A percentile compares a stretch with the other conserved stretches of the same genome.
Conservation (phyloP, 2,888 invertebrate genomes). For the Elegia similella region DNA sequence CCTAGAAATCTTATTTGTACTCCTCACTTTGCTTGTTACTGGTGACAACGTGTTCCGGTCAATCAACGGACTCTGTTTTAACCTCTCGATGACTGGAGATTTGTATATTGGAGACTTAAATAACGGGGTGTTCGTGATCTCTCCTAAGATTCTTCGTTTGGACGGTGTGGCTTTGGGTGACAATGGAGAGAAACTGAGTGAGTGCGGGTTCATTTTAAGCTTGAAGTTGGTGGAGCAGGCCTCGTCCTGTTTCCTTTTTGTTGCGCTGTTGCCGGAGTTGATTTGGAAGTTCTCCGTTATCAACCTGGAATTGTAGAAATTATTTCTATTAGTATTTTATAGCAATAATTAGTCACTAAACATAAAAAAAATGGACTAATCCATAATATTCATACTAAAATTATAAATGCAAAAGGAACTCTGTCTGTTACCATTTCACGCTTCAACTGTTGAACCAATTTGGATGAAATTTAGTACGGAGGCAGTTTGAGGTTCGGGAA, state of each 20-base stretch:
- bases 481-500: no score
- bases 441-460: no score
- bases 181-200: slow-evolving; percentile 56
- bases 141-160: slow-evolving; percentile 62
- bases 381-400: no score
- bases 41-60: not conserved
- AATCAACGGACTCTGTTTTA: slow-evolving; percentile 34
- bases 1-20: slow-evolving; percentile 49
- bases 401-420: no score
- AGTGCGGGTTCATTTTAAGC: slow-evolving; percentile 65
- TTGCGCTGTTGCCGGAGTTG: slow-evolving; percentile 72
- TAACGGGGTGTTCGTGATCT: slow-evolving; percentile 36
- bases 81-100: slow-evolving; percentile 36
- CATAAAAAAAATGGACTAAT: not conserved
- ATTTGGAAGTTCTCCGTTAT: slow-evolving; percentile 79
- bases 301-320: slow-evolving; percentile 62
- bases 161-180: slow-evolving; percentile 49
- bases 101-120: slow-evolving; percentile 43
- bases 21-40: slow-evolving; percentile 18
- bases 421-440: no score
- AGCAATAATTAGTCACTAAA: not conserved
- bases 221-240: slow-evolving; percentile 59
- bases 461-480: no score
- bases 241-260: slow-evolving; percentile 66
- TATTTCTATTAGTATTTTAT: not conserved